These are phyloP conservation scores for Muscicapa adusta DNA, from an alignment of 2,113 vertebrate genomes.

Conservation along the genomic window DNA sequence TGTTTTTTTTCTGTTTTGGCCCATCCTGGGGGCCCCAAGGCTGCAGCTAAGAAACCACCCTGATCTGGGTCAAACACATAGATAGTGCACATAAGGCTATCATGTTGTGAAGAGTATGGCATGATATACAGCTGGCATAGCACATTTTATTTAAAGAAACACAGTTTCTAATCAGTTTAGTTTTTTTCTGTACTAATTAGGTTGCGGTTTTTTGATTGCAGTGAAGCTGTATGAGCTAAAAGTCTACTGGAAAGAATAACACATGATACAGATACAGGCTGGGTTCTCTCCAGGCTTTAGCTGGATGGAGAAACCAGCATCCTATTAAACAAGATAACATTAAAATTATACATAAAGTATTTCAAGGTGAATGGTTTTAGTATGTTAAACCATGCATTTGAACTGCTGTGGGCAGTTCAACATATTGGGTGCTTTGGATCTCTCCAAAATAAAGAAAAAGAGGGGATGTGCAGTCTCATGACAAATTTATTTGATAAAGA, in stretches of 20 bases:
- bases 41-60: constrained; percentile 6
- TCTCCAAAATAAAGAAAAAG: neutral
- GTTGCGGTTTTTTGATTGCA: neutral
- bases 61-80: neutral
- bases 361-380: neutral
- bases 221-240: neutral
- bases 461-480: neutral
- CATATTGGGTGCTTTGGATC: neutral
- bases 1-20: constrained; percentile 38
- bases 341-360: neutral
- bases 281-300: neutral
- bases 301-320: neutral
- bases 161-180: neutral
- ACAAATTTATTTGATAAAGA: neutral
- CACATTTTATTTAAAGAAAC: constrained; percentile 1
- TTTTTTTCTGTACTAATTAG: neutral
- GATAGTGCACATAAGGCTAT: neutral
- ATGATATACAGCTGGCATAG: neutral
- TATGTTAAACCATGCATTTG: neutral
- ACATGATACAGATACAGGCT: neutral
- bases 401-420: neutral
- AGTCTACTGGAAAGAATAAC: neutral
- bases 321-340: neutral
- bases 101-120: neutral
- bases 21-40: neutral